Evolutionary conservation across 1,140 invertebrate genomes (phyloP).

Genomic region (Tetragonula clypearis): DNA sequence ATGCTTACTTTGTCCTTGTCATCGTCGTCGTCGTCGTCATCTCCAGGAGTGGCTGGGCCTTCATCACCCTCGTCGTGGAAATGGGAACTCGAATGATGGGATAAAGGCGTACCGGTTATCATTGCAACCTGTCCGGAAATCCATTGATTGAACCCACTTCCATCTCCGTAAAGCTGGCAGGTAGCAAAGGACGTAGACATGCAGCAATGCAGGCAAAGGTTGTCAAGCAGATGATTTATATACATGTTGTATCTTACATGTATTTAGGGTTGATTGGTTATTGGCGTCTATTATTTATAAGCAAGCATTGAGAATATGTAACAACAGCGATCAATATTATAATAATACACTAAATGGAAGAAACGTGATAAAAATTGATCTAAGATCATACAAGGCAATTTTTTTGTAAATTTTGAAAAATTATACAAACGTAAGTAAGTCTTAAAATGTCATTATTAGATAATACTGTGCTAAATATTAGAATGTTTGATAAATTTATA

Average conservation of each 20-base stretch:
- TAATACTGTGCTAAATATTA: background rate
- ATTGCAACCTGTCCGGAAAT: conserved; percentile 75
- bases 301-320: background rate
- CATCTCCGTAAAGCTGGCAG: conserved; percentile 55
- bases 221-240: conserved; percentile 39
- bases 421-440: background rate
- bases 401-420: background rate
- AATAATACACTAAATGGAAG: background rate
- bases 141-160: conserved; percentile 61
- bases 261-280: background rate
- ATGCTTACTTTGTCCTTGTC: conserved; percentile 87
- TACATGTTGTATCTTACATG: conserved; percentile 12
- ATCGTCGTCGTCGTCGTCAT: conserved; percentile 92
- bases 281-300: background rate
- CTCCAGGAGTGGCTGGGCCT: conserved; percentile 83
- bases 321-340: background rate
- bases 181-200: conserved; percentile 58
- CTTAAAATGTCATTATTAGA: background rate
- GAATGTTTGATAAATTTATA: background rate
- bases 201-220: conserved; percentile 58
- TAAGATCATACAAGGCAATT: background rate
- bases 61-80: conserved; percentile 74
- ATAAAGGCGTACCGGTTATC: conserved; percentile 74
- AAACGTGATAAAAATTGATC: background rate
- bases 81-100: conserved; percentile 70